Evolutionary conservation across 2,888 invertebrate genomes (phyloP).

Genomic region (Steinernema carpocapsae): DNA sequence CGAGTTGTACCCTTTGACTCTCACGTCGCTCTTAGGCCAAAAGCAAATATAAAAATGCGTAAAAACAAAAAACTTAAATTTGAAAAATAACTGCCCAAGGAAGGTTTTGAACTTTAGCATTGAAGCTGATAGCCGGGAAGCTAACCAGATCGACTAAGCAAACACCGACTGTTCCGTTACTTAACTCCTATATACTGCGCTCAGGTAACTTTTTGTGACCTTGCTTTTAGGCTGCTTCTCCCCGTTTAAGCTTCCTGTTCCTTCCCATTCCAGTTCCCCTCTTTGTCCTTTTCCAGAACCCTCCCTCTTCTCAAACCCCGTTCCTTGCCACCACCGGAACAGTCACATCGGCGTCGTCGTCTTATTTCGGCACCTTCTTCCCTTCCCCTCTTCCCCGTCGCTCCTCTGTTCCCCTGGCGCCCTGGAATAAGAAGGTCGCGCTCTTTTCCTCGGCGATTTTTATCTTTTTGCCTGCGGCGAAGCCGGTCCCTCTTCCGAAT

Average conservation of each 20-base stretch:
- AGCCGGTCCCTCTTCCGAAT: slow-evolving; percentile 8
- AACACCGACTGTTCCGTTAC: too few species aligned
- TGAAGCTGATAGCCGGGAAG: too few species aligned
- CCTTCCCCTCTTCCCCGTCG: neutral
- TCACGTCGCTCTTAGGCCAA: slow-evolving; percentile 32
- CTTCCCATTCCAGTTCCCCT: too few species aligned
- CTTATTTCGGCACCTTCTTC: neutral
- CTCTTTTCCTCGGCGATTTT: slow-evolving; percentile 25
- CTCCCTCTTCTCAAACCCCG: neutral
- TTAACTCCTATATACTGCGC: too few species aligned
- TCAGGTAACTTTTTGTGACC: too few species aligned
- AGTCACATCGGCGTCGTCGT: slow-evolving; percentile 18
- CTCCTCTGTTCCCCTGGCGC: neutral
- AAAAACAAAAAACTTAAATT: too few species aligned
- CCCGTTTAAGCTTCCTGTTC: too few species aligned
- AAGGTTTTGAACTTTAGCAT: too few species aligned
- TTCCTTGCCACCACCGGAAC: neutral
- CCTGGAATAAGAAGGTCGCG: slow-evolving; percentile 32
- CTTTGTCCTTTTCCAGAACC: neutral
- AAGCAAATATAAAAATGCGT: too few species aligned
- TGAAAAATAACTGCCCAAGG: too few species aligned
- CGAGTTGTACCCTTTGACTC: slow-evolving; percentile 3
- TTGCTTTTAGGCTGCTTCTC: too few species aligned
- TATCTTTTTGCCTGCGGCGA: slow-evolving; percentile 6
- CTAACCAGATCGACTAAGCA: too few species aligned